Conservation (phyloP, 2,113 vertebrate species). For the Illadopsis cleaveri region DNA sequence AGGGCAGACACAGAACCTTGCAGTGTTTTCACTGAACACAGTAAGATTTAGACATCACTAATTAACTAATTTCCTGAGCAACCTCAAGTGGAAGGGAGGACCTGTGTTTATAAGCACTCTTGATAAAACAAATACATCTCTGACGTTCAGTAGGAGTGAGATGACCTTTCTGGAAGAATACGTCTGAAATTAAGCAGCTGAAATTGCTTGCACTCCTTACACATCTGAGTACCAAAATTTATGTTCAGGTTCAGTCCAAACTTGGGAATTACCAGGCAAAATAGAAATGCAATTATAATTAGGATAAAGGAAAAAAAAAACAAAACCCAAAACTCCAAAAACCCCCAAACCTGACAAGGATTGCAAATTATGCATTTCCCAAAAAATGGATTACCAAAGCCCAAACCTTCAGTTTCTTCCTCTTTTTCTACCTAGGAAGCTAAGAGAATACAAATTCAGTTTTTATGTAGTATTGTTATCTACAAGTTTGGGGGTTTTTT, state of each 20-base stretch:
- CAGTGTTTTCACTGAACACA: not conserved
- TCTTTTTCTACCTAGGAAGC: not conserved
- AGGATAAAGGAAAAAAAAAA: not conserved
- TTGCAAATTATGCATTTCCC: not conserved
- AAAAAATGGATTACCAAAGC: not conserved
- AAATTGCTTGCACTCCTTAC: not conserved
- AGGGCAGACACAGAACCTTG: not conserved
- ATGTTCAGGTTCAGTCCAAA: not conserved
- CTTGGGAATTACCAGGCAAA: not conserved
- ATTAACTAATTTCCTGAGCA: not conserved
- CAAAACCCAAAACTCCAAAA: fast-evolving
- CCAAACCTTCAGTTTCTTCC: not conserved
- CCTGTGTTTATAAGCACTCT: not conserved
- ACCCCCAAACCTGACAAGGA: not conserved
- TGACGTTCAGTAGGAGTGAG: not conserved
- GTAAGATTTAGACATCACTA: not conserved
- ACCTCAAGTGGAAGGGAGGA: not conserved
- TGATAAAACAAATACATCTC: not conserved
- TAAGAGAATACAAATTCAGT: not conserved
- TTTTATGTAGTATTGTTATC: not conserved
- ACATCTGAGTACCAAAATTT: not conserved
- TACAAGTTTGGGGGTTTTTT: not conserved
- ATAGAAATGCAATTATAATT: not conserved
- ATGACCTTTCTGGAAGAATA: not conserved
- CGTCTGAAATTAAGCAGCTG: not conserved